These are phyloP conservation scores for Heliothis virescens DNA, from an alignment of 1,140 invertebrate genomes.

Conservation along the genomic window DNA sequence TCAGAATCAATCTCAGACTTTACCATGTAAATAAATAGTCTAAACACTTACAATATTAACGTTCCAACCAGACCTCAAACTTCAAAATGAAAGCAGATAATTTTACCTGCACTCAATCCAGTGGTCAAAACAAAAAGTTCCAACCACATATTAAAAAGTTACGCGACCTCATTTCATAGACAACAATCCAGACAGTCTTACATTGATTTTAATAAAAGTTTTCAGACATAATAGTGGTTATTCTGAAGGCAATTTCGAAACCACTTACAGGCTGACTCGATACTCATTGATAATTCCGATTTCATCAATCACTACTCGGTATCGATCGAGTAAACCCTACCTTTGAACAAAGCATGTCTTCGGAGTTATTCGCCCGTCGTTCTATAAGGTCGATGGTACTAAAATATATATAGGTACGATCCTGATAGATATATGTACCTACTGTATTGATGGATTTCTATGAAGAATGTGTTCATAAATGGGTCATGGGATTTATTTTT, in stretches of 20 bases:
- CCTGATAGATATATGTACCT: conserved; percentile 2
- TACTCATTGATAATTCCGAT: conserved; percentile 49
- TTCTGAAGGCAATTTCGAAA: conserved; percentile 41
- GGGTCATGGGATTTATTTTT: no score
- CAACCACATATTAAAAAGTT: neutral
- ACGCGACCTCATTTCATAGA: neutral
- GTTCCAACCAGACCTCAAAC: no score
- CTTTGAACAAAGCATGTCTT: conserved; percentile 38
- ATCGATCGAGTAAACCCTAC: conserved; percentile 39
- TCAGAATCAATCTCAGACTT: no score
- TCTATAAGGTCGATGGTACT: conserved; percentile 39
- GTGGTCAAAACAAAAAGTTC: neutral
- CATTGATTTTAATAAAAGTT: conserved; percentile 20
- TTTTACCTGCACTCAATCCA: no score
- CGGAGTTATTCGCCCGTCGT: conserved; percentile 12
- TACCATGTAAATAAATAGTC: no score
- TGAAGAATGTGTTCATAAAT: neutral
- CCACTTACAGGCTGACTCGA: conserved; percentile 27
- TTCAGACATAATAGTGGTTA: conserved; percentile 39
- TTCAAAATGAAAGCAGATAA: no score
- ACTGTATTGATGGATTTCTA: neutral
- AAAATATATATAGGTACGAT: conserved; percentile 16
- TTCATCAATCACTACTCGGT: conserved; percentile 42
- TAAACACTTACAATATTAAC: no score
- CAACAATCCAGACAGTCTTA: neutral